Evolutionary conservation across 1,140 invertebrate species (phyloP).

Genomic region (Plutomurus gul): DNA sequence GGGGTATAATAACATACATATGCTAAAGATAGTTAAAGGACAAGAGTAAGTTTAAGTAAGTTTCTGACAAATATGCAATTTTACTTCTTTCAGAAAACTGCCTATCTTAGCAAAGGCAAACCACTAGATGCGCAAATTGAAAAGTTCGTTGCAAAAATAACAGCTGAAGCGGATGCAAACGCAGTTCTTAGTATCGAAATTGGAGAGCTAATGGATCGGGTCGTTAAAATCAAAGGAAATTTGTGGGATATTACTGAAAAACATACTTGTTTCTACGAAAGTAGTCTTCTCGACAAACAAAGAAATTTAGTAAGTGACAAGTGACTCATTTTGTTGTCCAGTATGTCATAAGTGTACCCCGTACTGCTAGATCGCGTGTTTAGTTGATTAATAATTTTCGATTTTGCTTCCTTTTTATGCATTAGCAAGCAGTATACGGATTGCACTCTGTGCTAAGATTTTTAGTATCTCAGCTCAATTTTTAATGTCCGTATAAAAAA

Average conservation of each 20-base stretch:
- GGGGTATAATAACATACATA: no score
- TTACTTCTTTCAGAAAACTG: neutral
- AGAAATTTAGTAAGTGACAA: neutral
- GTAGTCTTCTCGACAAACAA: neutral
- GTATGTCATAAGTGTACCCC: no score
- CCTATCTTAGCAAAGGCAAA: neutral
- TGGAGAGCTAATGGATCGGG: neutral
- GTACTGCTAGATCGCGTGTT: no score
- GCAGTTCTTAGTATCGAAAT: neutral
- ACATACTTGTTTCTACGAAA: slow-evolving; percentile 8
- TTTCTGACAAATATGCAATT: neutral
- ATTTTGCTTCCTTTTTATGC: no score
- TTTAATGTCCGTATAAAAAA: no score
- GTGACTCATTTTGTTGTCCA: no score
- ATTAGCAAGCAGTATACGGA: no score
- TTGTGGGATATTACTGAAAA: slow-evolving; percentile 24
- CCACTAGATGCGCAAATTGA: neutral
- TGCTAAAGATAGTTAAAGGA: no score
- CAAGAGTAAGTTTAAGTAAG: no score
- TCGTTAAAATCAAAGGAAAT: neutral
- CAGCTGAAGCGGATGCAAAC: neutral
- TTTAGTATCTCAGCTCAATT: neutral
- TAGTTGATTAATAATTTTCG: no score
- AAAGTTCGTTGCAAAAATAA: neutral
- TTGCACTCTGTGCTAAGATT: neutral